A percentile compares a stretch with the other conserved stretches of the same genome.
These are phyloP conservation scores for Protobothrops mucrosquamatus DNA, from an alignment of 2,113 vertebrate species.

Conservation along the genomic window DNA sequence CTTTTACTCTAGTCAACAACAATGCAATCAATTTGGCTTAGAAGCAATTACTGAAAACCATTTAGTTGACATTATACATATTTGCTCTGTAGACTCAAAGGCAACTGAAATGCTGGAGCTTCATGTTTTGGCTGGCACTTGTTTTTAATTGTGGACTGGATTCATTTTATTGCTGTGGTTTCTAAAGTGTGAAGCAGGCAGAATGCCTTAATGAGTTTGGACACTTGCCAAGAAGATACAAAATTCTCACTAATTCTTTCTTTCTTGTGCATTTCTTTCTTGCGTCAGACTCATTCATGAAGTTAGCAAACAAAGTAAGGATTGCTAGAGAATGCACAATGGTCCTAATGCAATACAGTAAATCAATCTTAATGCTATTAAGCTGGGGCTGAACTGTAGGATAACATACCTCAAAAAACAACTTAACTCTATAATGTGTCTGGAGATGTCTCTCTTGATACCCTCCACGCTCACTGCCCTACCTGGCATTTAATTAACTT, in stretches of 20 bases:
- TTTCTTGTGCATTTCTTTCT: neutral
- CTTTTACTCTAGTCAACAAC: constrained; percentile 10
- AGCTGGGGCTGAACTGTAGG: neutral
- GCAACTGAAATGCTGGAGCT: neutral
- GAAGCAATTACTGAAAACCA: neutral
- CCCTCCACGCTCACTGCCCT: neutral
- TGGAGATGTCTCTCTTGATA: neutral
- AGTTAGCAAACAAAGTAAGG: neutral
- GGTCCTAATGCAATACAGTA: neutral
- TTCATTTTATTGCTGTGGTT: neutral
- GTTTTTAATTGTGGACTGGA: neutral
- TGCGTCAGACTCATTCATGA: neutral
- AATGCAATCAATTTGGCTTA: neutral
- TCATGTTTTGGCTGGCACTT: constrained; percentile 1
- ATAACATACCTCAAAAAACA: neutral
- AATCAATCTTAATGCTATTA: neutral
- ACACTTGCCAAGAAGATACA: neutral
- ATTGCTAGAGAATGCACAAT: neutral
- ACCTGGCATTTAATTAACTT: neutral
- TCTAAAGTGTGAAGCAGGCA: neutral
- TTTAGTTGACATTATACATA: constrained; percentile 6
- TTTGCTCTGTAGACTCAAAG: constrained; percentile 2
- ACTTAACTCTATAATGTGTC: neutral
- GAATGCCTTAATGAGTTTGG: neutral
- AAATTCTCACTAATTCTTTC: neutral